phyloP scores from a whole-genome alignment of 2,888 invertebrate species.

The Noctua janthina region DNA sequence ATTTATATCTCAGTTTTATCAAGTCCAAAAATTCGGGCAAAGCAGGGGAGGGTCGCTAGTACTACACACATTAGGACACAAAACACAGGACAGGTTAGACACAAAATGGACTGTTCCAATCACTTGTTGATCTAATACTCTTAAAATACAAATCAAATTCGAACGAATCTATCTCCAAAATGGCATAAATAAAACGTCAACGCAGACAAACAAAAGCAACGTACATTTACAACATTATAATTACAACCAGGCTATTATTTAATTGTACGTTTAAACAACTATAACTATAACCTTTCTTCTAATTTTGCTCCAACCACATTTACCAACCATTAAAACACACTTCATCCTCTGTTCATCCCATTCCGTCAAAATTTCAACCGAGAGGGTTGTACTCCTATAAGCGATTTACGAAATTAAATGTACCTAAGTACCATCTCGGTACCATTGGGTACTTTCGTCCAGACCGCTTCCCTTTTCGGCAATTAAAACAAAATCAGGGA shows the following conservation, averaged over 20 bases:
- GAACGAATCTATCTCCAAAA: not conserved
- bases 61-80: too few relatives aligned
- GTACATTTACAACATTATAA: not conserved
- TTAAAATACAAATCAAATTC: not conserved
- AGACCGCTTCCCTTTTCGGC: conserved; percentile 75
- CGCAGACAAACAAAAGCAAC: not conserved
- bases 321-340: conserved; percentile 45
- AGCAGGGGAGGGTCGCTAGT: too few relatives aligned
- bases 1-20: too few relatives aligned
- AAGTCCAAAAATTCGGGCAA: too few relatives aligned
- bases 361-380: conserved; percentile 63
- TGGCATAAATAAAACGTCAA: too few relatives aligned
- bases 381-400: conserved; percentile 66
- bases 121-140: not conserved
- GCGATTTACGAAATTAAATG: conserved; percentile 79
- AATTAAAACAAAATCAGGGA: conserved; percentile 84
- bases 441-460: conserved; percentile 62
- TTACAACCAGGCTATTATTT: not conserved
- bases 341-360: conserved; percentile 47
- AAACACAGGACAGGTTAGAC: too few relatives aligned
- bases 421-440: conserved; percentile 64
- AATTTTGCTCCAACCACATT: conserved; percentile 1
- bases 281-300: not conserved
- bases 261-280: conserved; percentile 7
- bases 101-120: not conserved